Base-by-base conservation (phyloP, 2,113 vertebrate genomes). In the Mirounga angustirostris region DNA sequence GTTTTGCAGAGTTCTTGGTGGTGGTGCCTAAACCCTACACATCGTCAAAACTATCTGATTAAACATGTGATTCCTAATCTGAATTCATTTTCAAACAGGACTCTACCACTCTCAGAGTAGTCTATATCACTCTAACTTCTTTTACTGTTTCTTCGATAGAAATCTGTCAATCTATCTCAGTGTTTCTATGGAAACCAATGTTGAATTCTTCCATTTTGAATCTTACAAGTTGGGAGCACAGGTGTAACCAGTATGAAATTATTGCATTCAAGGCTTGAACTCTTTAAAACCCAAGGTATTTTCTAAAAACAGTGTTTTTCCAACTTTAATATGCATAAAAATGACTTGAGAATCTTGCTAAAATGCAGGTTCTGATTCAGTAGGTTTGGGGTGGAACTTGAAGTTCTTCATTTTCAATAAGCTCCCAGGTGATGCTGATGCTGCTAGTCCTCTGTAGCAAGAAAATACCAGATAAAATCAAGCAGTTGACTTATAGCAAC, bases 251-350 rank as follows among this genome's bases (percentile, higher is more conserved):
- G 59, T 52, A 46, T 54, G n/a, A 80, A 54, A 84, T 65, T n/a
- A 80, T 3, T 78, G n/a, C 16, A 56, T 36, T 80, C 5, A 52
- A 40, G 33, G 2, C 40, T 78, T 59, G 50, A 79, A n/a, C 5
- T 52, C 33, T 26, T 89, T 33, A 84, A 56, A 93, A 79, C 15
- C 4, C 80, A 54, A 71, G n/a, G 33, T 33, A 59, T 69, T 89
- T 80, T 96, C 52, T 89, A 93, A 84, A 84, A 84, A 83, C 54
- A 81, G 40, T 59, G 40, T n/a, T 61, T 58, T 13, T 93, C 15
- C 24, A 59, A 58, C 18, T 33, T 84, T 40, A 76, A 50, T 65
- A 40, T 40, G 50, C 36, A 26, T 69, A 40, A 89, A 63, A 58
- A 76, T 59, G 28, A 78, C n/a, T 50, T 30, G 50, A 78, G 46